Conservation (phyloP, 2,113 vertebrate genomes). For the Halcyon malimbica region DNA sequence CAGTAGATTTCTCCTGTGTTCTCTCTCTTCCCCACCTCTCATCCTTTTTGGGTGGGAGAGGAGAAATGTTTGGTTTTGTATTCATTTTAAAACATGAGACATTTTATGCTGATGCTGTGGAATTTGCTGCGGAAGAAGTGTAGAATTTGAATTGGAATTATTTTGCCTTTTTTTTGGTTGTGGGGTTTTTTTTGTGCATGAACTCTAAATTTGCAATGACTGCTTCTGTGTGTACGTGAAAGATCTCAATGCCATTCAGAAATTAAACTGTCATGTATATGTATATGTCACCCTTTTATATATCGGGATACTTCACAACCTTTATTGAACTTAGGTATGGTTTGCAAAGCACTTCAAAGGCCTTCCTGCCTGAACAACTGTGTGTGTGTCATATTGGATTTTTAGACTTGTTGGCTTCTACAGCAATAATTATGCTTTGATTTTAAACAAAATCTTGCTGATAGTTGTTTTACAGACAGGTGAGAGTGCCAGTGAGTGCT, state of each 20-base stretch:
- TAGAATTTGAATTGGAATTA: background rate
- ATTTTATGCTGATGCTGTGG: background rate
- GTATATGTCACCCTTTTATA: background rate
- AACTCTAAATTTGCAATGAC: background rate
- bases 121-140: background rate
- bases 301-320: background rate
- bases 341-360: background rate
- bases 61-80: background rate
- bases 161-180: background rate
- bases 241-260: background rate
- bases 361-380: background rate
- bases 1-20: background rate
- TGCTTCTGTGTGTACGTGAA: background rate
- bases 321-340: background rate
- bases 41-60: background rate
- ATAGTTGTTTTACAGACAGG: conserved; percentile 92
- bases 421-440: background rate
- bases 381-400: background rate
- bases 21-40: background rate
- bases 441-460: conserved; percentile 57
- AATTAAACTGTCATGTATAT: background rate
- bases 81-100: background rate
- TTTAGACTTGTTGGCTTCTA: background rate
- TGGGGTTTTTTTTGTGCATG: background rate
- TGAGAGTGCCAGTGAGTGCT: conserved; percentile 94